Evolutionary conservation across 2,113 vertebrate species (phyloP).

Genomic region (Cynopterus brachyotis): DNA sequence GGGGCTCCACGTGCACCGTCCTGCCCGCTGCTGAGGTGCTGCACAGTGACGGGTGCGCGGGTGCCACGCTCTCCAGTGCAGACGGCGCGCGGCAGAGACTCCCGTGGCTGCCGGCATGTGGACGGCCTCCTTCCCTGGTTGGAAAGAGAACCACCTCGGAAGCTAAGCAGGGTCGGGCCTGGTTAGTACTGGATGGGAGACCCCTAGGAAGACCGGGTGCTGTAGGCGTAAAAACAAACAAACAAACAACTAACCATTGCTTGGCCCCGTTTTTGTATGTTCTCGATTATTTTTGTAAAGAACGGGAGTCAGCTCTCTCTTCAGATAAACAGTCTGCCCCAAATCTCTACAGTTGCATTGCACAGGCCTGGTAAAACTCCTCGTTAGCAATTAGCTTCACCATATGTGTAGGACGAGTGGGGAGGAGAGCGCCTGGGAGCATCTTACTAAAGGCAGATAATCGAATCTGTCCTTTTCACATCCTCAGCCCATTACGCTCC

Average conservation of each 20-base stretch:
- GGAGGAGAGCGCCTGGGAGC: too few relatives aligned
- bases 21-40: background rate
- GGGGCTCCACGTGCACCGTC: background rate
- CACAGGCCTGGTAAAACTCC: background rate
- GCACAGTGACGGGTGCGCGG: background rate
- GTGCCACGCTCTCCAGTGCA: background rate
- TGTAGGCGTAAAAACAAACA: too few relatives aligned
- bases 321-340: background rate
- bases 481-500: background rate
- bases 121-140: background rate
- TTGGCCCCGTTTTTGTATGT: background rate
- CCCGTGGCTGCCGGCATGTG: background rate
- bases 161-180: too few relatives aligned
- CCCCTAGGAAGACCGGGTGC: too few relatives aligned
- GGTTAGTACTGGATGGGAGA: too few relatives aligned
- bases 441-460: background rate
- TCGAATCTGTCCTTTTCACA: background rate
- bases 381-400: background rate
- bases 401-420: background rate
- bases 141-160: background rate
- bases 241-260: too few relatives aligned
- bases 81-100: background rate
- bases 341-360: background rate
- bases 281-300: background rate
- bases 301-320: background rate